Base-by-base conservation (phyloP, 2,888 invertebrate species). In the Bursaphelenchus okinawaensis region DNA sequence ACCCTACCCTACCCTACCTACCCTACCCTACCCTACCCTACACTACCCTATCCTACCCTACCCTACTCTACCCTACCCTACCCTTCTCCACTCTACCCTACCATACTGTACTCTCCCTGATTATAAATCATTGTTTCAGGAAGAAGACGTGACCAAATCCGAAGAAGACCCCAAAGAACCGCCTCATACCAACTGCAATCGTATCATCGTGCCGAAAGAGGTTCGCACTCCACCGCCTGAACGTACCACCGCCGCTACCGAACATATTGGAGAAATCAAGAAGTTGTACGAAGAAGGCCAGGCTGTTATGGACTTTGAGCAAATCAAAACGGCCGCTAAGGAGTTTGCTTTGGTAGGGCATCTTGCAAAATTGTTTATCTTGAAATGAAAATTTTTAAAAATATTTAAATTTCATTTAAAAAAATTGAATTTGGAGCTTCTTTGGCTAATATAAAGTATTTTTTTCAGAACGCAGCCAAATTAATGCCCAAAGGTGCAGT, bases 401-500 rank as follows among this genome's bases (percentile, higher is more conserved):
- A n/a, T n/a, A n/a, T n/a, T n/a, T n/a, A n/a, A n/a, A n/a, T n/a
- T n/a, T n/a, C n/a, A n/a, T n/a, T n/a, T n/a, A n/a, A n/a, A n/a
- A n/a, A n/a, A n/a, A n/a, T n/a, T n/a, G n/a, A n/a, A n/a, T n/a
- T n/a, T n/a, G n/a, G n/a, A n/a, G n/a, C n/a, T n/a, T n/a, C n/a
- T n/a, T n/a, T n/a, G n/a, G n/a, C n/a, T 12, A 40, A n/a, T 4
- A 12, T 16, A 6, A 40, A 40, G 16, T 16, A 6, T 12, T 12
- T 2, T 6, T 9, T 55, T 19, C n/a, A 55, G 62, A 26, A 29
- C 20, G 55, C 62, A 8, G 28, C 55, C 20, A 29, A 63, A n/a
- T n/a, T 63, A 22, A 51, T 26, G 8, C 40, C 63, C 8, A 40
- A 26, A 19, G 63, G 57, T 9, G 27, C 29, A 12, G 26, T 58